These are phyloP conservation scores for Patella ulyssiponensis DNA, from an alignment of 2,888 invertebrate species.

Conservation along the genomic window DNA sequence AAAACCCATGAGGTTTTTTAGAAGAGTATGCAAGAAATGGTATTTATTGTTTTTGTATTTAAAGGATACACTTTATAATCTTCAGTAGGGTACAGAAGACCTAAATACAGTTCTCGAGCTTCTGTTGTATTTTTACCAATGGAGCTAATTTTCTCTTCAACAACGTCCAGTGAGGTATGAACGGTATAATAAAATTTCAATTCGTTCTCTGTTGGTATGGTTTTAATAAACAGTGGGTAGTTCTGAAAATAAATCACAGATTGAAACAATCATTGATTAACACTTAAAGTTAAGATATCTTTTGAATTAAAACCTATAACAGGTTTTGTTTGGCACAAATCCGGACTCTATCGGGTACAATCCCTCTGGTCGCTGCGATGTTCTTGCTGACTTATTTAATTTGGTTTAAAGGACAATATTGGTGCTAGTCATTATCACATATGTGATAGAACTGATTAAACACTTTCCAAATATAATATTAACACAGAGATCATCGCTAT, in stretches of 20 bases:
- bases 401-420: too few relatives aligned
- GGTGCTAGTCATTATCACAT: too few relatives aligned
- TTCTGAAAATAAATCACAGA: conserved; percentile 78
- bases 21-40: neutral
- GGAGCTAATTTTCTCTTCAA: conserved; percentile 85
- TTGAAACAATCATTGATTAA: too few relatives aligned
- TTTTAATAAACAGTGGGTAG: conserved; percentile 87
- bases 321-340: too few relatives aligned
- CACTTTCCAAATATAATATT: too few relatives aligned
- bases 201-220: conserved; percentile 81
- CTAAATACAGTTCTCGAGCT: conserved; percentile 89
- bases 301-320: too few relatives aligned
- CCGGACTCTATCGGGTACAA: too few relatives aligned
- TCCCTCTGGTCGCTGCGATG: too few relatives aligned
- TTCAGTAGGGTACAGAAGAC: conserved; percentile 92
- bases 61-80: conserved; percentile 91
- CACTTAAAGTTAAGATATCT: too few relatives aligned
- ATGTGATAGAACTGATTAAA: too few relatives aligned
- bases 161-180: conserved; percentile 90
- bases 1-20: neutral
- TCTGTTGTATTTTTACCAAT: conserved; percentile 77
- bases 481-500: too few relatives aligned
- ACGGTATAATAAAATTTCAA: conserved; percentile 93
- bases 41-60: conserved; percentile 1
- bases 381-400: too few relatives aligned